Conservation (phyloP, 2,797 vertebrate species). For the Chelon labrosus region DNA sequence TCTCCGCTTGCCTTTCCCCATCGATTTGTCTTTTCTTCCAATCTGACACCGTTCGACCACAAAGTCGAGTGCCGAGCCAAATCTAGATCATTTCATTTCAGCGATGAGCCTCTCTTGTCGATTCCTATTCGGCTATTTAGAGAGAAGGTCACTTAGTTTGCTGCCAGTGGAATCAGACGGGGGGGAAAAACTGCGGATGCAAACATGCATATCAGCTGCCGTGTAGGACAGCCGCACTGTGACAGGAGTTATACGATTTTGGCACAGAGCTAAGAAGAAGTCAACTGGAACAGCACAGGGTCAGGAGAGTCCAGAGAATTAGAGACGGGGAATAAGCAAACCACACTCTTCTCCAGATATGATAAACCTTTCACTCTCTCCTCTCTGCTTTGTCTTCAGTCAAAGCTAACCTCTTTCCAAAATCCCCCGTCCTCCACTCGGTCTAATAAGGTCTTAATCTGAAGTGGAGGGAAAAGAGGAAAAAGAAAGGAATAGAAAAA, state of each 20-base stretch:
- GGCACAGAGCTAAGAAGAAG: too few relatives aligned
- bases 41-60: not conserved
- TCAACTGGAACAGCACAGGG: too few relatives aligned
- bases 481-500: slow-evolving; percentile 3
- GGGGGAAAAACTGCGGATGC: not conserved
- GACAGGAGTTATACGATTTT: too few relatives aligned
- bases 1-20: fast-evolving
- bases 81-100: slow-evolving; percentile 20
- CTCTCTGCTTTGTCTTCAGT: too few relatives aligned
- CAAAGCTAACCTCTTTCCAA: too few relatives aligned
- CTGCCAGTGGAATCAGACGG: not conserved
- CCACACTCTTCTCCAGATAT: too few relatives aligned
- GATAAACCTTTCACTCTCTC: too few relatives aligned
- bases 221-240: not conserved
- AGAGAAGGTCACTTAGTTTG: not conserved
- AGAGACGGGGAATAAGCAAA: too few relatives aligned
- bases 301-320: too few relatives aligned
- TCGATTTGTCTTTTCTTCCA: slow-evolving; percentile 2
- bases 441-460: slow-evolving; percentile 20
- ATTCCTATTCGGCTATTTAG: not conserved
- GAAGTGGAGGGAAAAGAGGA: not conserved
- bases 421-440: not conserved
- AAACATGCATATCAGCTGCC: slow-evolving; percentile 18
- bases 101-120: slow-evolving; percentile 4
- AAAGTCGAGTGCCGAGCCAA: slow-evolving; percentile 1